phyloP scores from a whole-genome alignment of 2,888 invertebrate species.

The Ormyrus nitidulus region DNA sequence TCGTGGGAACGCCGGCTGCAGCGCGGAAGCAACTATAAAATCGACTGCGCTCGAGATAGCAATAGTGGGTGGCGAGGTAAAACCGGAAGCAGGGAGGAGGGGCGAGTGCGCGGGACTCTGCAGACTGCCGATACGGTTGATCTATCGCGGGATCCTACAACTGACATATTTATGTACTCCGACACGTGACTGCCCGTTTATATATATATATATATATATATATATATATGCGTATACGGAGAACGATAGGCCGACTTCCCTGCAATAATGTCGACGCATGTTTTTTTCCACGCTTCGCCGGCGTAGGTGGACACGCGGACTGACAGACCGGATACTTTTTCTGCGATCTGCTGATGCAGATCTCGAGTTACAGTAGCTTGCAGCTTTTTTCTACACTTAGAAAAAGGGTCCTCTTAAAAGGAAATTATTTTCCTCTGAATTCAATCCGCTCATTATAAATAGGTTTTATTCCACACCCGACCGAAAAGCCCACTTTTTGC shows the following conservation, averaged over 20 bases:
- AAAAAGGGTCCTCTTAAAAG: too few species aligned
- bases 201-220: conserved; percentile 3
- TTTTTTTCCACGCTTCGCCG: not conserved
- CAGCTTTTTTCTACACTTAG: too few species aligned
- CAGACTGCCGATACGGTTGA: conserved; percentile 44
- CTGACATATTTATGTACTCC: conserved; percentile 48
- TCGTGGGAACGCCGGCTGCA: too few species aligned
- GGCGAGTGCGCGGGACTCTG: not conserved
- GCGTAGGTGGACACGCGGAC: too few species aligned
- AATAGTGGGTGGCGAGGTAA: not conserved
- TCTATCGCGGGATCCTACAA: conserved; percentile 29
- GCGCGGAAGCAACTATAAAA: conserved; percentile 27
- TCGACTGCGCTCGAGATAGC: not conserved
- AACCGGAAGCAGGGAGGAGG: not conserved
- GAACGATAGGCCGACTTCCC: not conserved
- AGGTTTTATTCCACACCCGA: too few species aligned
- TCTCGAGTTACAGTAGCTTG: too few species aligned
- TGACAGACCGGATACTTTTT: too few species aligned
- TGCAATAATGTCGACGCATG: not conserved
- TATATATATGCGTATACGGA: not conserved
- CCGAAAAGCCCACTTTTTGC: too few species aligned
- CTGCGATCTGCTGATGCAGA: too few species aligned
- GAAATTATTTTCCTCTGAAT: too few species aligned
- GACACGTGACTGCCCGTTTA: not conserved
- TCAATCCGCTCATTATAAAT: too few species aligned